Conservation (phyloP, 2,797 vertebrate genomes). For the Bryconaethiops microstoma region DNA sequence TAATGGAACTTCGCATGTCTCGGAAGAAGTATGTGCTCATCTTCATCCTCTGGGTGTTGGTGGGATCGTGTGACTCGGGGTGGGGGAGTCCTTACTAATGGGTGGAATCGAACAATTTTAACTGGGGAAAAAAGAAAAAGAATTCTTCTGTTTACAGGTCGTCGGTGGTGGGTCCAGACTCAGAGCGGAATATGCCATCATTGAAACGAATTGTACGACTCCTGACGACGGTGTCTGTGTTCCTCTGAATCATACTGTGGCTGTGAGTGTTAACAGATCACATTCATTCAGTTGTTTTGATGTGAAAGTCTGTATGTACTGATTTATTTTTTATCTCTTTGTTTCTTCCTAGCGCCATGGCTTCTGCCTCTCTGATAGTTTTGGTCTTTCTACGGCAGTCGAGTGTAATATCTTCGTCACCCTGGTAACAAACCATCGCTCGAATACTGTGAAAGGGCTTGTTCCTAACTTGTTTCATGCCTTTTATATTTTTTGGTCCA, state of each 20-base stretch:
- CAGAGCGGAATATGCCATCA: conserved; percentile 70
- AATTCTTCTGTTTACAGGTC: conserved; percentile 61
- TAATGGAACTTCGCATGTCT: too few species aligned
- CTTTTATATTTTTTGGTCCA: not conserved
- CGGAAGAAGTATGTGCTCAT: too few species aligned
- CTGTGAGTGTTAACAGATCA: conserved; percentile 66
- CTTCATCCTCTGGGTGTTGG: too few species aligned
- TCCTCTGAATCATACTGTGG: conserved; percentile 55
- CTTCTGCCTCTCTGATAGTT: conserved; percentile 68
- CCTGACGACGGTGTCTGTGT: conserved; percentile 57
- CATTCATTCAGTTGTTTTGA: not conserved
- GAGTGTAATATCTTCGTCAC: conserved; percentile 70
- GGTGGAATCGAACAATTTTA: too few species aligned
- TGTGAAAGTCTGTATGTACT: not conserved
- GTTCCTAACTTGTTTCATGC: too few species aligned
- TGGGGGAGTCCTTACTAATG: too few species aligned
- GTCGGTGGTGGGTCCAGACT: conserved; percentile 57
- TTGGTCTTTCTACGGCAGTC: conserved; percentile 26
- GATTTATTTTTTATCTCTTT: not conserved
- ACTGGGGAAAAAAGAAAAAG: too few species aligned
- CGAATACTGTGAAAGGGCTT: too few species aligned
- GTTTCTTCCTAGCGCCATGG: conserved; percentile 65
- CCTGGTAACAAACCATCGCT: conserved; percentile 62
- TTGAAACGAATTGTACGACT: conserved; percentile 73
- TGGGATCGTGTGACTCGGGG: too few species aligned